Evolutionary conservation across 2,888 invertebrate genomes (phyloP).

Genomic region (Dynastes maya): DNA sequence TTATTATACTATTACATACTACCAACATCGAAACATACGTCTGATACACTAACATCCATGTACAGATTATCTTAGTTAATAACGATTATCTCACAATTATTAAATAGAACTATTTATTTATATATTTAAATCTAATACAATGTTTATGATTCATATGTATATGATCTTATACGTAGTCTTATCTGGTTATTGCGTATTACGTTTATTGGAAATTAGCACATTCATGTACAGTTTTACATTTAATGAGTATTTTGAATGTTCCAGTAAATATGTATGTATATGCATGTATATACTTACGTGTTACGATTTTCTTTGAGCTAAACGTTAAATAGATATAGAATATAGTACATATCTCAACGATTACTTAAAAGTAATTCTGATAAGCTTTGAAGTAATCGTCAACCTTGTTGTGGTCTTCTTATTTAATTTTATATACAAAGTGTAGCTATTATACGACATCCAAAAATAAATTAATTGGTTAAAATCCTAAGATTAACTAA

Average conservation of each 20-base stretch:
- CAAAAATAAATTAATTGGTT: slow-evolving; percentile 50
- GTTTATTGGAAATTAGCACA: slow-evolving; percentile 49
- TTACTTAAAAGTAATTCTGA: neutral
- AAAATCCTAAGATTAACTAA: slow-evolving; percentile 32
- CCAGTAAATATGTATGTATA: slow-evolving; percentile 15
- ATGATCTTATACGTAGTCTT: slow-evolving; percentile 15
- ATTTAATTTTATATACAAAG: slow-evolving; percentile 21
- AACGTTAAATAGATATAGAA: slow-evolving; percentile 16
- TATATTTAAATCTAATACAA: slow-evolving; percentile 1
- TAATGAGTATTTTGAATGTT: slow-evolving; percentile 45
- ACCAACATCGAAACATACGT: slow-evolving; percentile 22
- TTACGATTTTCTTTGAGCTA: slow-evolving; percentile 27
- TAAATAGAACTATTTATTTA: slow-evolving; percentile 24
- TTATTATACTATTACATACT: slow-evolving; percentile 5
- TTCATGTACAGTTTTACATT: slow-evolving; percentile 20
- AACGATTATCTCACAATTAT: slow-evolving; percentile 20
- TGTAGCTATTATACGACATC: slow-evolving; percentile 36
- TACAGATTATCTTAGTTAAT: slow-evolving; percentile 7
- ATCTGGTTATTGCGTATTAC: slow-evolving; percentile 42
- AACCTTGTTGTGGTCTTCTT: neutral
- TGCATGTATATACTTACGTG: neutral
- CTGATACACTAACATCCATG: slow-evolving; percentile 9
- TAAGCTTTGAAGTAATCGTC: slow-evolving; percentile 2
- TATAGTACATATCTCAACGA: slow-evolving; percentile 10
- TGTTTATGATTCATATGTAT: slow-evolving; percentile 11